A percentile compares a stretch with the other conserved stretches of the same genome.
Evolutionary conservation across 2,113 vertebrate genomes (phyloP).

Genomic region (Antechinus flavipes): DNA sequence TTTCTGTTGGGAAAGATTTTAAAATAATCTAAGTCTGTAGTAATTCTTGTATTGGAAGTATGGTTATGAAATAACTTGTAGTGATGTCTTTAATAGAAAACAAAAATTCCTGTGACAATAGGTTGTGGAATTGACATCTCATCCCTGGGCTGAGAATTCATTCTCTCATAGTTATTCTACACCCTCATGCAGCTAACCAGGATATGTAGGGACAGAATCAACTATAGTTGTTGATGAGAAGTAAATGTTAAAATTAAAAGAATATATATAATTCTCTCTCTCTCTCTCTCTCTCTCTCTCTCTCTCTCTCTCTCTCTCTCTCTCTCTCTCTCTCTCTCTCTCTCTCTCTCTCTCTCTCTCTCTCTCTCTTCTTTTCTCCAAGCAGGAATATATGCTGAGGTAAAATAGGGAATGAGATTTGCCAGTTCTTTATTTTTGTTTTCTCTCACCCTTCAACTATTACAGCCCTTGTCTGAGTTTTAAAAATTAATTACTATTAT

Average conservation of each 20-base stretch:
- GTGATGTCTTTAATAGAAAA: background rate
- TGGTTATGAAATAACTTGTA: background rate
- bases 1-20: background rate
- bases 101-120: background rate
- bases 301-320: no score
- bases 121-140: background rate
- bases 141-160: background rate
- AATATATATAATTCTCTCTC: background rate
- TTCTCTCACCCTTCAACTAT: background rate
- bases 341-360: no score
- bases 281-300: no score
- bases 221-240: background rate
- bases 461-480: background rate
- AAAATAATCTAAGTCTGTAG: background rate
- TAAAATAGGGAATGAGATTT: background rate
- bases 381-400: background rate
- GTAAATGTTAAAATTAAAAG: background rate
- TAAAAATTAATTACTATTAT: no score
- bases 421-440: background rate
- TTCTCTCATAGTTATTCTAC: background rate
- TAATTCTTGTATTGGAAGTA: background rate
- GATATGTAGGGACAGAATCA: background rate
- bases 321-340: no score
- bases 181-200: background rate
- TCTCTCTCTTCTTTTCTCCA: no score